A percentile compares a stretch with the other conserved stretches of the same genome.
Evolutionary conservation across 2,113 vertebrate species (phyloP).

Genomic region (Struthio camelus): DNA sequence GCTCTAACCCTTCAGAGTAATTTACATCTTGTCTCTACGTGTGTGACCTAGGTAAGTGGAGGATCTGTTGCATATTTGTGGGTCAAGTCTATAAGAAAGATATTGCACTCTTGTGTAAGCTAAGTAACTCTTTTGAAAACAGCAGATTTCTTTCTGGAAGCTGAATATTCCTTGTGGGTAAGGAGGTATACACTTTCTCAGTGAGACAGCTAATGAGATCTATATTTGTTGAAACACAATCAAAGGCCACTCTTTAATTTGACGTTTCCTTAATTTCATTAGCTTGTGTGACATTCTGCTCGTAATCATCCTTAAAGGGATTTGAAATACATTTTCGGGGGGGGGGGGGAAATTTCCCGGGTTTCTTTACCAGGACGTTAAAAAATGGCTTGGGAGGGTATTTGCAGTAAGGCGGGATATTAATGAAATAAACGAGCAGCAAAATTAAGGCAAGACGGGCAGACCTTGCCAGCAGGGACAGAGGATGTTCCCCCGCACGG

Average conservation of each 20-base stretch:
- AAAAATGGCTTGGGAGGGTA: neutral
- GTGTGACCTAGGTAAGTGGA: neutral
- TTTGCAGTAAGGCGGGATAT: neutral
- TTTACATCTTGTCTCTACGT: neutral
- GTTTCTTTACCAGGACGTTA: neutral
- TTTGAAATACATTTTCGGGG: fast-evolving
- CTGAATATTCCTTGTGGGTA: neutral
- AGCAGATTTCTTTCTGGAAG: neutral
- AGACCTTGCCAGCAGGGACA: neutral
- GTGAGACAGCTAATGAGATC: neutral
- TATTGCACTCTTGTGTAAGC: fast-evolving
- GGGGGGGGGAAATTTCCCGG: neutral
- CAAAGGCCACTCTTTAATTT: neutral
- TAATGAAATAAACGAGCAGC: fast-evolving
- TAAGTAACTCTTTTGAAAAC: neutral
- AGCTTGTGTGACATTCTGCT: neutral
- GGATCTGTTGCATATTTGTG: neutral
- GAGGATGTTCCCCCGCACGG: too few relatives aligned
- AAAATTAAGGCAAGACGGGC: neutral
- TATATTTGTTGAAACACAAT: neutral
- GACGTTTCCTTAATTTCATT: neutral
- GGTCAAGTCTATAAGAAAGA: neutral
- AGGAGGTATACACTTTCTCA: neutral
- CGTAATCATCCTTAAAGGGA: neutral
- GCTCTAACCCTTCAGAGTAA: neutral